Evolutionary conservation across 2,888 invertebrate genomes (phyloP), one percentile per base, ranked within the genome.

Genomic region (Ormyrus rosae): DNA sequence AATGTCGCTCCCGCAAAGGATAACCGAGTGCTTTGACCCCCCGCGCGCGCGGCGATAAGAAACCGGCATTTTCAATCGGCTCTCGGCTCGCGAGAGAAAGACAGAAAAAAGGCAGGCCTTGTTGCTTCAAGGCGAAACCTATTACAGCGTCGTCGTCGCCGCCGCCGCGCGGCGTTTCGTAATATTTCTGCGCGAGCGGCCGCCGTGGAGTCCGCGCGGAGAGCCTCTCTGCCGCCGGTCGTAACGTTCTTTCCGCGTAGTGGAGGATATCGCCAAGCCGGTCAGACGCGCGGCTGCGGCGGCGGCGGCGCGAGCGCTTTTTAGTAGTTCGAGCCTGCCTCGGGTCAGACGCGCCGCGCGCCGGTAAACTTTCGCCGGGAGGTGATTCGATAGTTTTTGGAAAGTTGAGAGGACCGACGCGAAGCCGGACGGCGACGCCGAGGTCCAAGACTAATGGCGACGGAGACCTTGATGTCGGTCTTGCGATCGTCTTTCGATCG

Each of bases 111-210:
- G 72, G 45, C 61, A 71, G 67, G 78, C 75, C 75, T 81, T 78
- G 78, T 72, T 65, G 64, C 73, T 79, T 79, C 81, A 82, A 82
- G 79, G 79, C 76, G 68, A 82, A 76, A 69, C 53, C 76, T 65
- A 82, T 82, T 82, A 82, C 76, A 73, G 53, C 65, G 46, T 75
- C 48, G 65, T 64, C 58, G 71, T 19, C 19, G 19, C 0, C 60
- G 13, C 64, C 34, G 34, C 34, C 34, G 19, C 34, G 34, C 34
- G 34, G 2, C 65, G 63, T 81, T 76, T 71, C 67, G 71, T 71
- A 75, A 78, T 71, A 34, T 60, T 60, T 51, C 55, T 10, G 19
- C 34, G n/a, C 34, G 34, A 56, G 34, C 58, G 34, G 11, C 6
- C 34, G 55, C 64, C 61, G 55, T 0, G 0, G 34, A 34, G 34